Percentiles rank a stretch among this genome's conserved stretches.
phyloP scores from a whole-genome alignment of 2,888 invertebrate species.

The Ormyrus nitidulus region DNA sequence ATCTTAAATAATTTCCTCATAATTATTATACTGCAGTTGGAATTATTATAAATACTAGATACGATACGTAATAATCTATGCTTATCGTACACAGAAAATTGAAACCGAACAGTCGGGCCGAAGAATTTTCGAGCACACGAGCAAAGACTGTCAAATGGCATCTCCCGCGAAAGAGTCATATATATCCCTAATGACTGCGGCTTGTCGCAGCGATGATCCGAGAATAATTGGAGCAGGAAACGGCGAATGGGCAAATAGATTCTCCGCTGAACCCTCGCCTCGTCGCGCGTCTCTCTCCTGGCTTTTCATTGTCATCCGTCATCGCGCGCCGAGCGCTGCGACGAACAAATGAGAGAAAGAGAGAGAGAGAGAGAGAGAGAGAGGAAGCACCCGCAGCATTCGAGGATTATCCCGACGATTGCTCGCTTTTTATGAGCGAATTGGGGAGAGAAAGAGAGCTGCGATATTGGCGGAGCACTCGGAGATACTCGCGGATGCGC shows the following conservation, averaged over 20 bases:
- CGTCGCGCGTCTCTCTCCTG: constrained; percentile 51
- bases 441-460: constrained; percentile 39
- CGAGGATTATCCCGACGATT: constrained; percentile 71
- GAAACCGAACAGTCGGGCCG: too few relatives aligned
- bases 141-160: too few relatives aligned
- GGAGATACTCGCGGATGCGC: neutral
- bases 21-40: too few relatives aligned
- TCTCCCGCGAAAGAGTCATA: neutral
- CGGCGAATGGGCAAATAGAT: constrained; percentile 69
- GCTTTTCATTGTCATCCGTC: constrained; percentile 73
- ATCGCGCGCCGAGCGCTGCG: constrained; percentile 60
- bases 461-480: constrained; percentile 1
- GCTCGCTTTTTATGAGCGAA: constrained; percentile 62
- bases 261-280: constrained; percentile 57
- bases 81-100: too few relatives aligned
- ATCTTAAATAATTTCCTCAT: too few relatives aligned
- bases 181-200: constrained; percentile 49
- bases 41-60: too few relatives aligned
- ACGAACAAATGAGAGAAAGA: constrained; percentile 69
- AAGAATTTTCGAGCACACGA: too few relatives aligned
- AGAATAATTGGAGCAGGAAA: constrained; percentile 74
- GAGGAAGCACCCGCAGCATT: constrained; percentile 59
- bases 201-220: constrained; percentile 71
- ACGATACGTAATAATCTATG: too few relatives aligned
- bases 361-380: neutral